phyloP scores from a whole-genome alignment of 2,113 vertebrate genomes.

The Origma solitaria region DNA sequence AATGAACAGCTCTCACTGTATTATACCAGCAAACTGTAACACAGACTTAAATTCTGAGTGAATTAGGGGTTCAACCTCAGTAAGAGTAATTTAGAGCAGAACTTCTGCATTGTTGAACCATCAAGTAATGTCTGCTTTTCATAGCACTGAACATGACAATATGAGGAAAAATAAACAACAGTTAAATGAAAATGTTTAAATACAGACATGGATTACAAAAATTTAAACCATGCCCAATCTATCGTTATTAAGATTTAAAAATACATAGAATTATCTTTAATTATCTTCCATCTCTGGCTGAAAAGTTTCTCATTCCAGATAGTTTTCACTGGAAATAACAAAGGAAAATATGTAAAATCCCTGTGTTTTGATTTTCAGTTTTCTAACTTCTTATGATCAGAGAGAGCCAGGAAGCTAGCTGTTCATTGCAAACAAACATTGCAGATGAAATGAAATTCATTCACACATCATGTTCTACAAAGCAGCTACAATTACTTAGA shows the following conservation, averaged over 20 bases:
- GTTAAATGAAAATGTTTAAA: not conserved
- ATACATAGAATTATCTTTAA: not conserved
- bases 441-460: conserved; percentile 62
- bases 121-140: not conserved
- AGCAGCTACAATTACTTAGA: conserved; percentile 18
- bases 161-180: not conserved
- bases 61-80: not conserved
- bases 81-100: not conserved
- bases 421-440: conserved; percentile 70
- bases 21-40: not conserved
- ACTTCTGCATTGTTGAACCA: not conserved
- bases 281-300: not conserved
- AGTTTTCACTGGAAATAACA: not conserved
- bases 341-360: not conserved
- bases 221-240: not conserved
- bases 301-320: not conserved
- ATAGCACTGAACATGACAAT: not conserved
- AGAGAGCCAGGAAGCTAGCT: conserved; percentile 38
- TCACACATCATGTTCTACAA: not conserved
- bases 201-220: not conserved
- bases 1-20: conserved; percentile 69
- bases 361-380: not conserved
- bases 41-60: not conserved
- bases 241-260: not conserved
- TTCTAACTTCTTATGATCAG: not conserved